These are phyloP conservation scores for Ceriagrion tenellum DNA, from an alignment of 2,888 invertebrate genomes.

Conservation along the genomic window DNA sequence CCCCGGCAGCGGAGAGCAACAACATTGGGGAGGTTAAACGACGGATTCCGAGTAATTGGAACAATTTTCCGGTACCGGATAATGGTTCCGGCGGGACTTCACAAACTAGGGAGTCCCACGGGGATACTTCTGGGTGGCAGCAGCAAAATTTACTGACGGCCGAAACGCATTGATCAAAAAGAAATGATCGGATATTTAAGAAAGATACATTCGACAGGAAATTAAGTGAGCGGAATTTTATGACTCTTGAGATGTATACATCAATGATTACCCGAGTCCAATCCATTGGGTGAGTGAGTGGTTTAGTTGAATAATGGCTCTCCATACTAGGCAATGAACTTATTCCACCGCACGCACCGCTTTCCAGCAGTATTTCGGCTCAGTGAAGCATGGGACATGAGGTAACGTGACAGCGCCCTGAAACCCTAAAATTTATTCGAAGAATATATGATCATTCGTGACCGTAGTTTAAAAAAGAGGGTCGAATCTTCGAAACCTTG, in stretches of 20 bases:
- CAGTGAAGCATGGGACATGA: constrained; percentile 16
- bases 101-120: not conserved
- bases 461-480: not conserved
- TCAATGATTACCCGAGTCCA: not conserved
- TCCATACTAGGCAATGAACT: not conserved
- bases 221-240: constrained; percentile 22
- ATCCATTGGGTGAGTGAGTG: not conserved
- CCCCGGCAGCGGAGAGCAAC: not conserved
- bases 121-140: not conserved
- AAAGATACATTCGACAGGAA: not conserved
- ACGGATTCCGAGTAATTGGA: not conserved
- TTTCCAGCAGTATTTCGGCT: not conserved
- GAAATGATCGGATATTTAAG: not conserved
- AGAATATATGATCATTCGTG: not conserved
- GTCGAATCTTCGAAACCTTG: not conserved
- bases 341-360: not conserved
- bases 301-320: not conserved
- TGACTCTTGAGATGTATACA: not conserved
- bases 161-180: not conserved
- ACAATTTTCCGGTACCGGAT: not conserved
- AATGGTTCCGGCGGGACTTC: not conserved
- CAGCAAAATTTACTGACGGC: not conserved
- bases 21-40: not conserved
- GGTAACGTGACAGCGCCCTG: constrained; percentile 24
- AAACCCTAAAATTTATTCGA: constrained; percentile 1